A percentile compares a stretch with the other conserved stretches of the same genome.
Evolutionary conservation across 2,888 invertebrate species (phyloP).

Genomic region (Perizoma affinitatum): DNA sequence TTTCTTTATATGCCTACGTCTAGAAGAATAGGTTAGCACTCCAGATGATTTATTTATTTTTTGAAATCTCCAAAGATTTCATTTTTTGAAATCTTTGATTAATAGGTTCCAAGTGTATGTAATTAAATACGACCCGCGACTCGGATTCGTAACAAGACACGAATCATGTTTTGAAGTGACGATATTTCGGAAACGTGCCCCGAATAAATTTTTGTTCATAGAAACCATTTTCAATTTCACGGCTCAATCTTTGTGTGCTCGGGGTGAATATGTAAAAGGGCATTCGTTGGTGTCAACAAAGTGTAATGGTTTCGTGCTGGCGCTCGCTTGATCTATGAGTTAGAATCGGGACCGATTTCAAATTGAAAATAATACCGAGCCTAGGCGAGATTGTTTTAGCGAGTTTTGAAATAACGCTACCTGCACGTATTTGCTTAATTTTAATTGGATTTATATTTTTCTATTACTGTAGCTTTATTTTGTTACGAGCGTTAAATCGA

Average conservation of each 20-base stretch:
- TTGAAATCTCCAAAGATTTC: too few species aligned
- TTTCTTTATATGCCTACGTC: too few species aligned
- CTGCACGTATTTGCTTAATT: constrained; percentile 31
- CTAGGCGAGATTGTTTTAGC: constrained; percentile 42
- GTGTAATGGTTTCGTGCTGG: constrained; percentile 80
- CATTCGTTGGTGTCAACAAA: constrained; percentile 82
- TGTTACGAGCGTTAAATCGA: too few species aligned
- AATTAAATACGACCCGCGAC: constrained; percentile 18
- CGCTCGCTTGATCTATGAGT: constrained; percentile 74
- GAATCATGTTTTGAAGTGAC: constrained; percentile 57
- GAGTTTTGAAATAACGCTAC: constrained; percentile 35
- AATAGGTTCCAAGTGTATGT: constrained; percentile 2
- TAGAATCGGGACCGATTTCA: constrained; percentile 63
- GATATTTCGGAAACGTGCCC: constrained; percentile 70
- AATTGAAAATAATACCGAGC: constrained; percentile 64
- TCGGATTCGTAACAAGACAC: constrained; percentile 2
- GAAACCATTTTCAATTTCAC: constrained; percentile 83
- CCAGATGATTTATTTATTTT: too few species aligned
- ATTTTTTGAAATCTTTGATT: neutral
- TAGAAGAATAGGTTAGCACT: too few species aligned
- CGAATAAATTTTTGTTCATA: constrained; percentile 81
- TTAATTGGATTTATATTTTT: constrained; percentile 30
- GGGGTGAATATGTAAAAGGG: constrained; percentile 82
- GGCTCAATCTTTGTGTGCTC: constrained; percentile 82
- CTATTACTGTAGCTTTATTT: neutral